Percentiles rank a stretch among this genome's conserved stretches.
Evolutionary conservation across 2,888 invertebrate genomes (phyloP).

Genomic region (Cistogaster globosa): DNA sequence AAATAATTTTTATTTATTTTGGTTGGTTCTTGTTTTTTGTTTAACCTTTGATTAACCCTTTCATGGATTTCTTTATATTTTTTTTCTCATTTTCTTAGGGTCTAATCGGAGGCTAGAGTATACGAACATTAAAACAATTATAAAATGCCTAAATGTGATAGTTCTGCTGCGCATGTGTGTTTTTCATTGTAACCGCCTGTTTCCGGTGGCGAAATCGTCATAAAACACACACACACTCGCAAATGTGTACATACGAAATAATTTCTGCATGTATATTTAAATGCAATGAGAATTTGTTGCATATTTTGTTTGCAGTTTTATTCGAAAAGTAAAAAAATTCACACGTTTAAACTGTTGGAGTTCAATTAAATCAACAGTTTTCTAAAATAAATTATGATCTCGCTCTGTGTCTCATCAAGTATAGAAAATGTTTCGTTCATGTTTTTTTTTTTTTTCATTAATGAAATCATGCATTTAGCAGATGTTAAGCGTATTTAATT

Average conservation of each 20-base stretch:
- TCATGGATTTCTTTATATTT: conserved; percentile 40
- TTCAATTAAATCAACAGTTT: conserved; percentile 53
- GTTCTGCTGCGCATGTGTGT: conserved; percentile 47
- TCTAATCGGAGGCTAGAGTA: conserved; percentile 49
- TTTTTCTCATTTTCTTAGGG: conserved; percentile 22
- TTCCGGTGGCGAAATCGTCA: conserved; percentile 67
- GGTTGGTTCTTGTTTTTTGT: not conserved
- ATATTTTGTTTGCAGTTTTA: conserved; percentile 38
- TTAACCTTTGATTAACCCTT: conserved; percentile 66
- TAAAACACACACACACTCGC: conserved; percentile 14
- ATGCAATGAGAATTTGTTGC: conserved; percentile 56
- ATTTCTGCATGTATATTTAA: conserved; percentile 5
- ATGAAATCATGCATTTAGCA: conserved; percentile 60
- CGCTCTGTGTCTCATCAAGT: not conserved
- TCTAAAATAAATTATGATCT: conserved; percentile 38
- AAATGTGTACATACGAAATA: too few species aligned
- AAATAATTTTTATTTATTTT: conserved; percentile 13
- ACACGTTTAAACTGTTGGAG: conserved; percentile 58
- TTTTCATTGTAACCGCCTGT: conserved; percentile 66
- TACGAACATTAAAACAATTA: conserved; percentile 1
- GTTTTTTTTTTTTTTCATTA: conserved; percentile 1
- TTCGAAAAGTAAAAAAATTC: conserved; percentile 43
- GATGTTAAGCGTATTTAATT: conserved; percentile 62
- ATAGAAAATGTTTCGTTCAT: too few species aligned
- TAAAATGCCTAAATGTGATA: conserved; percentile 12